phyloP scores from a whole-genome alignment of 92 coral and sea anemone genomes.

The Muricea muricata region DNA sequence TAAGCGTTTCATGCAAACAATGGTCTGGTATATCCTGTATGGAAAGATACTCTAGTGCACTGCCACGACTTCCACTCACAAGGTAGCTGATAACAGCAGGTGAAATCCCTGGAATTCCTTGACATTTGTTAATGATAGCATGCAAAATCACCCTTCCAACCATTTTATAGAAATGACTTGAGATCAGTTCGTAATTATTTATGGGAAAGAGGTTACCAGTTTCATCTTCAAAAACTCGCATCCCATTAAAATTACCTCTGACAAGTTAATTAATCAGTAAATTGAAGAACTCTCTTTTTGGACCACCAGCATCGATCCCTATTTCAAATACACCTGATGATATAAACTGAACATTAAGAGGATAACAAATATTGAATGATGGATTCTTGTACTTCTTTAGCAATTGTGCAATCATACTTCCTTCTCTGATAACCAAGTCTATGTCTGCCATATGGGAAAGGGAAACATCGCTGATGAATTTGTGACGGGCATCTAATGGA shows the following conservation, averaged over 20 bases:
- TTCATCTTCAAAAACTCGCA: too few species aligned
- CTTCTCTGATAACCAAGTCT: not conserved
- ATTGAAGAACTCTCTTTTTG: not conserved
- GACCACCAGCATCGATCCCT: not conserved
- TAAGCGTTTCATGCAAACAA: conserved; percentile 39
- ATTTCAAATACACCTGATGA: not conserved
- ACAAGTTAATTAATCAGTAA: not conserved
- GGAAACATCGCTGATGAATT: not conserved
- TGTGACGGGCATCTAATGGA: not conserved
- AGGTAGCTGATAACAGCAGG: conserved; percentile 55
- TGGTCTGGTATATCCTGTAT: conserved; percentile 60
- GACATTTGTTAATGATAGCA: conserved; percentile 46
- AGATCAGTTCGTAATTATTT: conserved; percentile 22
- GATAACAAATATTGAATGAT: not conserved
- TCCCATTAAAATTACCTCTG: too few species aligned
- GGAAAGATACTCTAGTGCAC: conserved; percentile 39
- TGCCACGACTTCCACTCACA: conserved; percentile 48
- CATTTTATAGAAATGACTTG: conserved; percentile 34
- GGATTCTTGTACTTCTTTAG: not conserved
- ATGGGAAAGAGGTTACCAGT: too few species aligned
- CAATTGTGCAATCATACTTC: not conserved
- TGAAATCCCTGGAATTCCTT: conserved; percentile 50
- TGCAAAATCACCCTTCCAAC: conserved; percentile 57
- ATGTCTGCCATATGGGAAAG: not conserved
- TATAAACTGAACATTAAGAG: not conserved